Evolutionary conservation across 2,888 invertebrate species (phyloP).

Genomic region (Asteroscopus sphinx): DNA sequence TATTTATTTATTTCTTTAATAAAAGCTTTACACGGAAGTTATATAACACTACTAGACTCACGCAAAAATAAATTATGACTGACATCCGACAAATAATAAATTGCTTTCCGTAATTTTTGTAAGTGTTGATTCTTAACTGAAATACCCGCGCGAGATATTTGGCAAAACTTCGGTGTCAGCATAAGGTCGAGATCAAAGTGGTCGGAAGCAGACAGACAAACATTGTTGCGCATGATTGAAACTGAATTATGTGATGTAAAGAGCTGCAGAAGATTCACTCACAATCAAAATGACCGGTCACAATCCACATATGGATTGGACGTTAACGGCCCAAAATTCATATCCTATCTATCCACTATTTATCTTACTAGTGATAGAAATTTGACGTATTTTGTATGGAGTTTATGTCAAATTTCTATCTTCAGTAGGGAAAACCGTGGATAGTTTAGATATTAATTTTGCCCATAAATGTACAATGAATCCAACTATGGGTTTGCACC

Average conservation of each 20-base stretch:
- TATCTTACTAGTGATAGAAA: too few relatives aligned
- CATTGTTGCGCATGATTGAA: conserved; percentile 54
- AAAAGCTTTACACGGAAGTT: conserved; percentile 19
- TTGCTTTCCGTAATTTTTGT: conserved; percentile 11
- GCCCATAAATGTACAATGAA: too few relatives aligned
- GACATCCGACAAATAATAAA: conserved; percentile 18
- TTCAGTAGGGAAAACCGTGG: too few relatives aligned
- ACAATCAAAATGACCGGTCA: too few relatives aligned
- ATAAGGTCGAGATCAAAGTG: conserved; percentile 54
- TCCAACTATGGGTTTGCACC: too few relatives aligned
- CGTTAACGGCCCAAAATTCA: too few relatives aligned
- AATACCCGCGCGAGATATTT: conserved; percentile 27
- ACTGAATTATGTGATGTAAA: conserved; percentile 6
- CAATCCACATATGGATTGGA: too few relatives aligned
- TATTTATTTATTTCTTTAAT: too few relatives aligned
- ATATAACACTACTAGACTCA: conserved; percentile 20
- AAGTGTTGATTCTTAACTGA: conserved; percentile 27
- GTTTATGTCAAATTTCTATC: too few relatives aligned
- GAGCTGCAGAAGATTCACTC: conserved; percentile 15
- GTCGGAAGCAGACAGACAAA: conserved; percentile 44
- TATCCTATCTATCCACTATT: too few relatives aligned
- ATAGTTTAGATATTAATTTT: too few relatives aligned
- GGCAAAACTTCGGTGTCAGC: conserved; percentile 44
- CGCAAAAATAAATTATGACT: conserved; percentile 15
- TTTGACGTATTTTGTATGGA: too few relatives aligned